phyloP scores from a whole-genome alignment of 2,888 invertebrate species.

The Thecocarcelia acutangulata region DNA sequence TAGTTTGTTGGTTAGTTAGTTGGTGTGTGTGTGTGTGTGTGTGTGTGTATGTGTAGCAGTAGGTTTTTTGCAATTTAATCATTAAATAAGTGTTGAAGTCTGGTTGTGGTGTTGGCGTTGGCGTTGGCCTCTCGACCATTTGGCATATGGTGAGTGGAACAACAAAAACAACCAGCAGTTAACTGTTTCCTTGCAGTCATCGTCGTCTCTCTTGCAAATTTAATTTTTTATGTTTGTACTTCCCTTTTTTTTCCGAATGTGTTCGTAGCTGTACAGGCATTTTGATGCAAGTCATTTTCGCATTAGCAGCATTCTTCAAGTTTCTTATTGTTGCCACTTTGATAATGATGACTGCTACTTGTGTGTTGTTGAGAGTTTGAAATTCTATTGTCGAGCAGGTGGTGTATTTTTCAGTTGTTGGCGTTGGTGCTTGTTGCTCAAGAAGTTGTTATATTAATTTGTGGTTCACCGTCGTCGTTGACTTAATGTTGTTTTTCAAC shows the following conservation, averaged over 20 bases:
- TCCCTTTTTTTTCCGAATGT: not conserved
- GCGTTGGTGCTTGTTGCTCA: conserved; percentile 50
- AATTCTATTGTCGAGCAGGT: conserved; percentile 58
- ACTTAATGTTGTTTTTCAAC: conserved; percentile 37
- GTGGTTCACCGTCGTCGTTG: conserved; percentile 57
- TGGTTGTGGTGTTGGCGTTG: conserved; percentile 5
- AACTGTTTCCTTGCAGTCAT: conserved; percentile 25
- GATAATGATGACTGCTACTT: conserved; percentile 63
- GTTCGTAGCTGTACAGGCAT: conserved; percentile 53
- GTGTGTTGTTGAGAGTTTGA: conserved; percentile 41
- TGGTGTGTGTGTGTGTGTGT: not conserved
- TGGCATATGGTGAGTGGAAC: conserved; percentile 24
- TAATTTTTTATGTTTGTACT: not conserved
- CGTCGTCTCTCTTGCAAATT: conserved; percentile 31
- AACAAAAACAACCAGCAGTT: not conserved
- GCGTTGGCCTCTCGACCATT: conserved; percentile 19
- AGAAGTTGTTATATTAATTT: conserved; percentile 67
- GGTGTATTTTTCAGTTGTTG: conserved; percentile 20
- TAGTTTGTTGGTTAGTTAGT: not conserved
- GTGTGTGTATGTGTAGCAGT: not conserved
- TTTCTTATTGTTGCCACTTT: conserved; percentile 67
- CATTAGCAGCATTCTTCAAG: conserved; percentile 68
- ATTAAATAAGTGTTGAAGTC: conserved; percentile 42
- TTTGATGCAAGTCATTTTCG: conserved; percentile 71
- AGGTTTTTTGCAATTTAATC: conserved; percentile 30